These are phyloP conservation scores for Poecilus cupreus DNA, from an alignment of 2,888 invertebrate species.

Conservation along the genomic window DNA sequence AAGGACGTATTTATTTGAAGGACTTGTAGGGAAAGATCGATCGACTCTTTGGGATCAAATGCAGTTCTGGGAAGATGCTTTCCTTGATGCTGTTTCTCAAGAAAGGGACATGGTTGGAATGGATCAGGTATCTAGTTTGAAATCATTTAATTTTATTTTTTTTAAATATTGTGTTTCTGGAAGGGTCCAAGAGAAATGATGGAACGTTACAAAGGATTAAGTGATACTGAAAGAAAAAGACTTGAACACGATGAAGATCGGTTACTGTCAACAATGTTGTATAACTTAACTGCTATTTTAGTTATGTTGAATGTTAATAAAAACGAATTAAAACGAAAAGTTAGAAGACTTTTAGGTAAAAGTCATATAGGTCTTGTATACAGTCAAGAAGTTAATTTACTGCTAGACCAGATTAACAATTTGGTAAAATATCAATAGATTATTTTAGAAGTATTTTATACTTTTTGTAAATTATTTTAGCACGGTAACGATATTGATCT, in stretches of 20 bases:
- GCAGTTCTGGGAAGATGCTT: conserved; percentile 99
- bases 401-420: conserved; percentile 95
- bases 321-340: conserved; percentile 88
- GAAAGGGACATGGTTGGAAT: conserved; percentile 99
- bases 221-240: conserved; percentile 94
- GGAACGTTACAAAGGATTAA: conserved; percentile 95
- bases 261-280: conserved; percentile 94
- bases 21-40: conserved; percentile 87
- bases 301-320: conserved; percentile 93
- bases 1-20: conserved; percentile 94
- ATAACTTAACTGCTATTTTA: conserved; percentile 96
- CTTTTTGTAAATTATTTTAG: conserved; percentile 74
- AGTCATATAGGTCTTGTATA: conserved; percentile 98
- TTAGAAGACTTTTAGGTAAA: conserved; percentile 94
- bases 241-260: conserved; percentile 99
- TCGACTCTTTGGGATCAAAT: conserved; percentile 97
- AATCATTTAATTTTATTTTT: neutral
- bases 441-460: neutral
- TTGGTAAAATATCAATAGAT: conserved; percentile 88
- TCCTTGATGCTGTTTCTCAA: conserved; percentile 97
- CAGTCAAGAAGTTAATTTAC: conserved; percentile 97
- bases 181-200: conserved; percentile 98
- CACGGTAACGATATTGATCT: conserved; percentile 98
- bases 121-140: conserved; percentile 83
- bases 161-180: neutral